Conservation (phyloP, 2,113 vertebrate species). For the Mormyrus lacerda region DNA sequence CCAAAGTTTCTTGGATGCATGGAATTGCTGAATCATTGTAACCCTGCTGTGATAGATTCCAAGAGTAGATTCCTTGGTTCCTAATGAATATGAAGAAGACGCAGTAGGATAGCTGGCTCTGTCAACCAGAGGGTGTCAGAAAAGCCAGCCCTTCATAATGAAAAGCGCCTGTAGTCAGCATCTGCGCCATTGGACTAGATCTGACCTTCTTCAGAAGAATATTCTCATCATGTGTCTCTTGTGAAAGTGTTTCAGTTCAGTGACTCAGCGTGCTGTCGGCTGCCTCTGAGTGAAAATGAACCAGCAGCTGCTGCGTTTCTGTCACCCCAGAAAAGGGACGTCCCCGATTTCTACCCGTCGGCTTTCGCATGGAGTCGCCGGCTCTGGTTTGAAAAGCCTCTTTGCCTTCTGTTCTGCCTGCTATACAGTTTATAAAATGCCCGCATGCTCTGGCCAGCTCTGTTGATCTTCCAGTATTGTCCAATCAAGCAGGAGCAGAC, state of each 20-base stretch:
- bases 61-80: neutral
- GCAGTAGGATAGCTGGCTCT: neutral
- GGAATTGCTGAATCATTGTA: neutral
- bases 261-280: neutral
- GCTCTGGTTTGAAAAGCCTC: neutral
- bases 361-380: neutral
- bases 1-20: neutral
- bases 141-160: neutral
- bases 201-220: conserved; percentile 2
- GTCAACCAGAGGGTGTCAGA: neutral
- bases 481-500: neutral
- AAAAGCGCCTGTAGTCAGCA: neutral
- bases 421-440: neutral
- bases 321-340: neutral
- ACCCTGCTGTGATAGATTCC: neutral
- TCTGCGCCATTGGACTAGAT: neutral
- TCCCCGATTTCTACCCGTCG: neutral
- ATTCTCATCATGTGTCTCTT: neutral
- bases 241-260: neutral
- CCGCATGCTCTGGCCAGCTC: neutral
- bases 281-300: neutral
- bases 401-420: neutral
- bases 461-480: neutral
- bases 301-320: neutral
- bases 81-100: neutral